Evolutionary conservation across 2,113 vertebrate species (phyloP).

Genomic region (Notarius quadriscutis): DNA sequence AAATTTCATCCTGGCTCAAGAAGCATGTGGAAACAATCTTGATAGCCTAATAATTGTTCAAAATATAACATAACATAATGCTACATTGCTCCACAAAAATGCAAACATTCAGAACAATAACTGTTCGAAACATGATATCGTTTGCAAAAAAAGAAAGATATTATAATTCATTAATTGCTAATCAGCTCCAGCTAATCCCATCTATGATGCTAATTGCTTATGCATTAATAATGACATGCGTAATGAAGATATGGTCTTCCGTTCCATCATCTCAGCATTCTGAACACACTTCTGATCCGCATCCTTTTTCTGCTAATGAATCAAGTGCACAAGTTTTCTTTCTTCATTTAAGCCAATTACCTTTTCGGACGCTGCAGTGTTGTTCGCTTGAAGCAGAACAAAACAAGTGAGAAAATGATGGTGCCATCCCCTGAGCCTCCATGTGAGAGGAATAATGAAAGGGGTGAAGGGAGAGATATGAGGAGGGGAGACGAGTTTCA

Average conservation of each 20-base stretch:
- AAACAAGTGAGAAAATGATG: conserved; percentile 5
- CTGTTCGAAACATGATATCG: background rate
- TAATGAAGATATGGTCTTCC: background rate
- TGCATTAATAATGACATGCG: conserved; percentile 3
- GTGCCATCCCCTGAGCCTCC: background rate
- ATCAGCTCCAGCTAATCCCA: background rate
- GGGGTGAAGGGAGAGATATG: background rate
- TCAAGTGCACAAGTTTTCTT: conserved; percentile 21
- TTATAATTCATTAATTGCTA: background rate
- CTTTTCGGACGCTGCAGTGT: background rate
- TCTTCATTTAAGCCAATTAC: conserved; percentile 12
- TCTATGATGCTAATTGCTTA: conserved; percentile 3
- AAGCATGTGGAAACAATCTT: background rate
- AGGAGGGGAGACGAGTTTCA: background rate
- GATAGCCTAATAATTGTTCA: background rate
- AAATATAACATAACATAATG: background rate
- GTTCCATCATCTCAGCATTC: background rate
- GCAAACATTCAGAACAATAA: background rate
- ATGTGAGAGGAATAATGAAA: conserved; percentile 31
- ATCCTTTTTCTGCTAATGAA: background rate
- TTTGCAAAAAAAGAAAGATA: background rate
- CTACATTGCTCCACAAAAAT: background rate
- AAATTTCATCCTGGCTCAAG: background rate
- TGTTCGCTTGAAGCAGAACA: conserved; percentile 34
- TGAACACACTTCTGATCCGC: background rate